Conservation (phyloP, 1,140 invertebrate genomes). For the Brachionus rubens region DNA sequence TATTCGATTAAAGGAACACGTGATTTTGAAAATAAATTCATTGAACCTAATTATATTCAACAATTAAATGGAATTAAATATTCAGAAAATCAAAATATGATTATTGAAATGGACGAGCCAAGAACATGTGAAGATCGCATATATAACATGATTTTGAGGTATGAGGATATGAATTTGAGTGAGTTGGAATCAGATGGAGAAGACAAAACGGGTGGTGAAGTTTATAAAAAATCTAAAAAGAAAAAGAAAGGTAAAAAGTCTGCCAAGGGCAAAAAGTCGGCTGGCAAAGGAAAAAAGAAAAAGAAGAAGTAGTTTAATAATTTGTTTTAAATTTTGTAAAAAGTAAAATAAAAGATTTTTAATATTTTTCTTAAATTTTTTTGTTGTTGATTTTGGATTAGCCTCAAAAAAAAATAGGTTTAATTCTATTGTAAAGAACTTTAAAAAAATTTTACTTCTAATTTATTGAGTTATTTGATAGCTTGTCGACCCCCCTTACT, state of each 20-base stretch:
- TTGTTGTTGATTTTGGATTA: no score
- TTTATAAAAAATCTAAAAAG: conserved; percentile 40
- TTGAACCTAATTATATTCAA: conserved; percentile 10
- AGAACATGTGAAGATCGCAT: conserved; percentile 15
- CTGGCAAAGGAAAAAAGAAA: conserved; percentile 27
- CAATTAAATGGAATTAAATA: conserved; percentile 14
- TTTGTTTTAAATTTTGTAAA: no score
- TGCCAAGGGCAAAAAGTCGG: conserved; percentile 36
- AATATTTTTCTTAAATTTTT: no score
- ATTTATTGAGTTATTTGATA: no score
- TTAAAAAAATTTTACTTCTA: no score
- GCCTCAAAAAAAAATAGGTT: no score
- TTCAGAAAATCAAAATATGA: neutral
- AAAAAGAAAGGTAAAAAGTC: conserved; percentile 43
- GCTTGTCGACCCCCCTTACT: no score
- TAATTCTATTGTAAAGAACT: no score
- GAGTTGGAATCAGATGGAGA: conserved; percentile 35
- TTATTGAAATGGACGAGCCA: neutral
- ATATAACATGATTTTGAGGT: conserved; percentile 29
- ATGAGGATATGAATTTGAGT: conserved; percentile 26
- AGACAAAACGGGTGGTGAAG: conserved; percentile 18
- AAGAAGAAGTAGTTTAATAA: neutral
- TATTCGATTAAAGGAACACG: neutral
- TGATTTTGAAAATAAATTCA: conserved; percentile 1
- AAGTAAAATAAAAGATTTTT: no score